Evolutionary conservation across 1,140 invertebrate genomes (phyloP), one percentile per base, ranked within the genome.

Genomic region (Ostrea edulis): DNA sequence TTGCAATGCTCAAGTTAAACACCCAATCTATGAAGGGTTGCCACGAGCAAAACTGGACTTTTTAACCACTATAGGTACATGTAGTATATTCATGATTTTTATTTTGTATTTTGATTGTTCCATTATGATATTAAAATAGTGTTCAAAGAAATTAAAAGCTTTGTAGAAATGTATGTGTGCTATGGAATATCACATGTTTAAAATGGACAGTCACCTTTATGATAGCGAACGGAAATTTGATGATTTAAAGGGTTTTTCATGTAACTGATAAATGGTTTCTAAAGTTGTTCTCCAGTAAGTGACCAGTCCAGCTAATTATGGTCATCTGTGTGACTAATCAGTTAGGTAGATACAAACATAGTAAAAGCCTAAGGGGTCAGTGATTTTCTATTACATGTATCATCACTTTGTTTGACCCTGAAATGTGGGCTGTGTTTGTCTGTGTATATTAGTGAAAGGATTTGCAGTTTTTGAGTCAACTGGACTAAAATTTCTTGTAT

Each of bases 261-360:
- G 68, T 77, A 14, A 77, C 25, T 77, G 68, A 77, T 77, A 77
- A 77, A 77, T 77, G 29, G 25, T 35, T 25, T 77, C 68, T 77
- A 77, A 77, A 77, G 29, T 25, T 77, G 25, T 29, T 77, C 11
- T 77, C 68, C 68, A 77, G 68, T 77, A 77, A 77, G 29, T 29
- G 68, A 77, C 68, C 68, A 35, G 68, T 77, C 25, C 2, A 25
- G 68, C 68, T 77, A 77, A 77, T 77, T 77, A 77, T 77, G 68
- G 68, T 25, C 68, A 77, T 77, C 68, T 62, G 11, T 29, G 68
- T 77, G 68, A 35, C 68, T 77, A 77, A 77, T 77, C 68, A 77
- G 68, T 35, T 77, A 25, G 12, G 68, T 77, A 77, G 11, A 77
- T 35, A 77, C 68, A 77, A 77, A 77, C 68, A 77, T 77, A 12